Evolutionary conservation across 2,113 vertebrate genomes (phyloP).

Genomic region (Alexandromys fortis): DNA sequence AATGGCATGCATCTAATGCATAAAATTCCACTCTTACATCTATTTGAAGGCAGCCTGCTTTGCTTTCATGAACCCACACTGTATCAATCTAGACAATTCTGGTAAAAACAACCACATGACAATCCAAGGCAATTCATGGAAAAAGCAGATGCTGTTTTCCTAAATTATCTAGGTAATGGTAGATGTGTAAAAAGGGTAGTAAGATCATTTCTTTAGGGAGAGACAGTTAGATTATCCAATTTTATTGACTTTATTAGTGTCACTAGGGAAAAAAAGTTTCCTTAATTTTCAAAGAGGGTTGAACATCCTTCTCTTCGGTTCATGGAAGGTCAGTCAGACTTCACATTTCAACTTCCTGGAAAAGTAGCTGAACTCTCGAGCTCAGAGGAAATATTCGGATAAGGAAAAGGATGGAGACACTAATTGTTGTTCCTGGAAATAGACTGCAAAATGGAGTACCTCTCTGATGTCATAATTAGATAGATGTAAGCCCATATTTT

Average conservation of each 20-base stretch:
- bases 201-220: conserved; percentile 53
- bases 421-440: conserved; percentile 48
- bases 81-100: conserved; percentile 67
- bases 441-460: not conserved
- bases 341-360: conserved; percentile 55
- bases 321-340: not conserved
- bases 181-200: conserved; percentile 56
- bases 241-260: conserved; percentile 70
- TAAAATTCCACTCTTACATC: conserved; percentile 67
- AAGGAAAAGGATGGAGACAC: conserved; percentile 31
- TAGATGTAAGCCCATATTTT: conserved; percentile 27
- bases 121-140: conserved; percentile 68
- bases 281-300: conserved; percentile 67
- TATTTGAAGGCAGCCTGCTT: conserved; percentile 65
- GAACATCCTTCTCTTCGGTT: conserved; percentile 54
- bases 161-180: conserved; percentile 73
- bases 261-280: conserved; percentile 30
- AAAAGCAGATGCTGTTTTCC: conserved; percentile 68
- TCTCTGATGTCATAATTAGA: conserved; percentile 39
- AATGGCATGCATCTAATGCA: conserved; percentile 64
- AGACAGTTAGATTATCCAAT: conserved; percentile 60
- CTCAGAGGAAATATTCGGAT: conserved; percentile 56
- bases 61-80: conserved; percentile 60
- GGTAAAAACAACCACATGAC: conserved; percentile 67
- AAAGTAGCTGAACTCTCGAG: conserved; percentile 44